These are phyloP conservation scores for Aphelenchoides fujianensis DNA, from an alignment of 1,140 invertebrate genomes.

Conservation along the genomic window DNA sequence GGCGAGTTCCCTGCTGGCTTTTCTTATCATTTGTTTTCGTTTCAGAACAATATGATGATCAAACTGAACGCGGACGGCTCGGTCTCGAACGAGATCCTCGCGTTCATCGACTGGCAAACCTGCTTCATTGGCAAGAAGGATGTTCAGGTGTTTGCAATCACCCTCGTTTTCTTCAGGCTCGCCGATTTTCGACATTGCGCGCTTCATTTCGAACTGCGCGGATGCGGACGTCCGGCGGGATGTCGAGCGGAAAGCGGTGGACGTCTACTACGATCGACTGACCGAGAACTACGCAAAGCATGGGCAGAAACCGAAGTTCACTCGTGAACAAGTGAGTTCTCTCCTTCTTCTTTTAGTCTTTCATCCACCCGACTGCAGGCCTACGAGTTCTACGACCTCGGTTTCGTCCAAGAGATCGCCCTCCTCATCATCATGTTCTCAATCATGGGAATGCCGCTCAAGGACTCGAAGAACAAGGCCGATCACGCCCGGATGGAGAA, in stretches of 20 bases:
- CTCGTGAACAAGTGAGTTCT: not conserved
- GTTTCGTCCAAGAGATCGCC: not conserved
- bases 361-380: conserved; percentile 1
- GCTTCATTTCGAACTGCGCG: conserved; percentile 10
- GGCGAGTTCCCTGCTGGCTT: not conserved
- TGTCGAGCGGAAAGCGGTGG: not conserved
- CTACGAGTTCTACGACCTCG: not conserved
- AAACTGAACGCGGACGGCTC: conserved; percentile 5
- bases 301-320: conserved; percentile 4
- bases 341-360: not conserved
- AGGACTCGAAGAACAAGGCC: not conserved
- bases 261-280: conserved; percentile 5
- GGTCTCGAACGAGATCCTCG: conserved; percentile 10
- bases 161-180: too few species aligned
- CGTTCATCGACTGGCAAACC: conserved; percentile 16
- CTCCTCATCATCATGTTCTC: not conserved
- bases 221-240: conserved; percentile 5
- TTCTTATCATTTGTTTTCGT: not conserved
- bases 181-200: conserved; percentile 11
- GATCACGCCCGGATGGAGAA: not conserved
- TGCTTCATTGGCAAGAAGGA: not conserved
- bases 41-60: conserved; percentile 20
- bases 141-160: too few species aligned
- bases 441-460: not conserved
- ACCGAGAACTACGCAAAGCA: conserved; percentile 1